These are phyloP conservation scores for Drosophila lacteicornis DNA, from an alignment of 1,140 invertebrate species.

Conservation along the genomic window DNA sequence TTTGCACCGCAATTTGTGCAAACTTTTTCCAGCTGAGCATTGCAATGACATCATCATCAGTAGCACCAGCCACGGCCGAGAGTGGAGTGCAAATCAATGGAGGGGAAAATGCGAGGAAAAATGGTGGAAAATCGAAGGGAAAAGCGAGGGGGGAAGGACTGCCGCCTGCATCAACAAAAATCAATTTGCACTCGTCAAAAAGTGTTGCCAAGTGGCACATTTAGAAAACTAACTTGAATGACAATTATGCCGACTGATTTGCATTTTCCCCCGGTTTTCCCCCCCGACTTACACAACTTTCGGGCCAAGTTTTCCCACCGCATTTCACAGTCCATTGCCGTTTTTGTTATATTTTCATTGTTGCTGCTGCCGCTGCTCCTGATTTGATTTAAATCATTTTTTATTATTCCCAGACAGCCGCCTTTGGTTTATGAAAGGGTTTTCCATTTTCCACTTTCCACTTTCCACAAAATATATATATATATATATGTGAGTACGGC, in stretches of 20 bases:
- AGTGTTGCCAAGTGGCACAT: slow-evolving; percentile 70
- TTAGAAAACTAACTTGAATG: slow-evolving; percentile 71
- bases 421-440: slow-evolving; percentile 23
- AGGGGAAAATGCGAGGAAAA: slow-evolving; percentile 3
- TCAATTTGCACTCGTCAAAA: slow-evolving; percentile 69
- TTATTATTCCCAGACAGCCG: slow-evolving; percentile 21
- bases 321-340: slow-evolving; percentile 64
- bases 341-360: slow-evolving; percentile 35
- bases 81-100: slow-evolving; percentile 38
- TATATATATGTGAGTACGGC: background rate
- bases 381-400: slow-evolving; percentile 46
- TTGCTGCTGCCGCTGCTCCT: slow-evolving; percentile 18
- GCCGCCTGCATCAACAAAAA: slow-evolving; percentile 49
- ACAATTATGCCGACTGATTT: slow-evolving; percentile 67
- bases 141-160: background rate
- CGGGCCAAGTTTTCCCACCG: slow-evolving; percentile 31
- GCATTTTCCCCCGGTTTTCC: slow-evolving; percentile 23
- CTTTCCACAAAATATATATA: background rate
- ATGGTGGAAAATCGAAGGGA: slow-evolving; percentile 4
- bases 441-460: slow-evolving; percentile 5
- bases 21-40: slow-evolving; percentile 60
- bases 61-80: background rate
- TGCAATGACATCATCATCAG: slow-evolving; percentile 51
- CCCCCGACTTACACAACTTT: background rate
- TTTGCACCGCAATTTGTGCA: slow-evolving; percentile 79